Evolutionary conservation across 2,888 invertebrate genomes (phyloP).

Genomic region (Onchidella celtica): DNA sequence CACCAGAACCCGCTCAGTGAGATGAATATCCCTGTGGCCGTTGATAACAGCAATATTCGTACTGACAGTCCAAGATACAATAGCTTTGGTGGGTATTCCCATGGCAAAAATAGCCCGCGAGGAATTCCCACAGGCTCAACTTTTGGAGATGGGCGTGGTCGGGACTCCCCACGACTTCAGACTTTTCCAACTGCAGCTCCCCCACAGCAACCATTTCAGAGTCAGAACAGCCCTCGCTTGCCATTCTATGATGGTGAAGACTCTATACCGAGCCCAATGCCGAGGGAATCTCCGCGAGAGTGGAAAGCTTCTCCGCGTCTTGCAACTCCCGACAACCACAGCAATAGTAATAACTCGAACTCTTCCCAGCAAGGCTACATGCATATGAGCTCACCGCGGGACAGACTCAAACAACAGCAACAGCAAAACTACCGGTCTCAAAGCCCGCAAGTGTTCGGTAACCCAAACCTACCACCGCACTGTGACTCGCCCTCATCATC

Average conservation of each 20-base stretch:
- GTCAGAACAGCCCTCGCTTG: background rate
- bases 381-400: constrained; percentile 31
- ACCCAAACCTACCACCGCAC: background rate
- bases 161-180: constrained; percentile 40
- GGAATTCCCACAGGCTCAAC: background rate
- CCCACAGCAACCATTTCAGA: constrained; percentile 15
- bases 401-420: constrained; percentile 9
- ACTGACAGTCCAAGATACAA: constrained; percentile 19
- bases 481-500: background rate
- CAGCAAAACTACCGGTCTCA: constrained; percentile 9
- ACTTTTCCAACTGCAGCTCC: constrained; percentile 25
- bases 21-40: constrained; percentile 41
- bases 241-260: constrained; percentile 18
- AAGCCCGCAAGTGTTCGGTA: background rate
- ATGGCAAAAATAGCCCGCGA: constrained; percentile 18
- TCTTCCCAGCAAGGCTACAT: constrained; percentile 15
- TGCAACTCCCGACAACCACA: background rate
- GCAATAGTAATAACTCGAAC: background rate
- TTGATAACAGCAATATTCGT: constrained; percentile 27
- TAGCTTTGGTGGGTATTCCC: constrained; percentile 14
- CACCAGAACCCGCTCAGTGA: constrained; percentile 27
- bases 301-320: constrained; percentile 13
- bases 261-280: constrained; percentile 31
- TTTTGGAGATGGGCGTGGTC: background rate
- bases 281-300: constrained; percentile 20